Percentiles rank a stretch among this genome's conserved stretches.
Conservation (phyloP, 2,888 invertebrate genomes). For the Drosophila macrospina region DNA sequence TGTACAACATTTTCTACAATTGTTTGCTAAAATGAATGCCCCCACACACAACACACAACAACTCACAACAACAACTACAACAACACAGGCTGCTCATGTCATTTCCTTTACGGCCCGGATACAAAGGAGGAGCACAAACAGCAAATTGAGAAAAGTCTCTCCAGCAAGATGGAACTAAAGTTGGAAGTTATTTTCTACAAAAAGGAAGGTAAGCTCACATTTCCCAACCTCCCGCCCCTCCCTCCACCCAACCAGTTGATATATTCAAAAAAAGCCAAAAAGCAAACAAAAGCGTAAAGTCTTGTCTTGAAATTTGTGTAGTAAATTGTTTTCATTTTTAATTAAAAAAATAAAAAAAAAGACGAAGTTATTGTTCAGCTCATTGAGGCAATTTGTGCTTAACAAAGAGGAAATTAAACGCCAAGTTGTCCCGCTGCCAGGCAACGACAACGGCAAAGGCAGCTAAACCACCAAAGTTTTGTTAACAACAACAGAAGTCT, state of each 20-base stretch:
- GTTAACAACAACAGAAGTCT: conserved; percentile 13
- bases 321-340: conserved; percentile 72
- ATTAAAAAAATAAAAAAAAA: conserved; percentile 51
- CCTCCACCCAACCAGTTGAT: too few species aligned
- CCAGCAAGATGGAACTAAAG: conserved; percentile 96
- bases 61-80: conserved; percentile 16
- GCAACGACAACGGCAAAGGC: not conserved
- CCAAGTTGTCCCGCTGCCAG: conserved; percentile 21
- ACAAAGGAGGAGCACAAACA: conserved; percentile 94
- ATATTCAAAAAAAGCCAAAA: conserved; percentile 27
- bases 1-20: conserved; percentile 74
- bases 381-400: conserved; percentile 51
- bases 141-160: conserved; percentile 95
- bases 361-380: not conserved
- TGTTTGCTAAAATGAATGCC: conserved; percentile 56
- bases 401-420: conserved; percentile 56
- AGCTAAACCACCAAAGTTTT: conserved; percentile 4
- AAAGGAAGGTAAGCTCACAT: conserved; percentile 92
- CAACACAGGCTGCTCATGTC: conserved; percentile 92
- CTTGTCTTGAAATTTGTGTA: conserved; percentile 48
- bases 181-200: conserved; percentile 97
- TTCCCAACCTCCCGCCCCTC: not conserved
- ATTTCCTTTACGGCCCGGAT: conserved; percentile 96
- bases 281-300: conserved; percentile 26
- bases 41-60: conserved; percentile 35